Evolutionary conservation across 2,888 invertebrate species (phyloP).

Genomic region (Pteria penguin): DNA sequence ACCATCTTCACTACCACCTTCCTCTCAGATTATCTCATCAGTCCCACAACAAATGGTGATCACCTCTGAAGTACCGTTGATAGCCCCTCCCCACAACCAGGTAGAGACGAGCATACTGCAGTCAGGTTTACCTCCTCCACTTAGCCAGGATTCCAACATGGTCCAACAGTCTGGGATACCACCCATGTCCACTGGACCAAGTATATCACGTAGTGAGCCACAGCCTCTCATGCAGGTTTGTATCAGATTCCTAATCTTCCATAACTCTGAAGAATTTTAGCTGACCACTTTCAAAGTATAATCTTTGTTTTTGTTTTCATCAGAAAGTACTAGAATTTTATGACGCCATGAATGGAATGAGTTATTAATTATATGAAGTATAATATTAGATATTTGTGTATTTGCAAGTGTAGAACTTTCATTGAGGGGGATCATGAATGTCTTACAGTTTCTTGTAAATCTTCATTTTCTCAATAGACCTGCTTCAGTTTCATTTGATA

Average conservation of each 20-base stretch:
- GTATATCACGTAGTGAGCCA: background rate
- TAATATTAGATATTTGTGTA: no score
- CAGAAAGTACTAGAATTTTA: background rate
- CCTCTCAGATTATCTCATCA: slow-evolving; percentile 1
- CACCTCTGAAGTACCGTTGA: background rate
- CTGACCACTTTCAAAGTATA: no score
- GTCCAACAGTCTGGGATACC: background rate
- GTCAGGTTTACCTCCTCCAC: background rate
- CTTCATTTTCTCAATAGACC: no score
- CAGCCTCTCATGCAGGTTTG: slow-evolving; percentile 23
- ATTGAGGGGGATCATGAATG: no score
- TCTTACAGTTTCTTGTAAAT: no score
- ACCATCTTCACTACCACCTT: slow-evolving; percentile 5
- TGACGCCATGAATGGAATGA: background rate
- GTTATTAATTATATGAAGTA: no score
- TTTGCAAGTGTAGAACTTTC: no score
- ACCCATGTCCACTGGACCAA: background rate
- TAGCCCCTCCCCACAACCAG: background rate
- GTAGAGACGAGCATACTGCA: background rate
- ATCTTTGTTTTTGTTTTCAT: background rate
- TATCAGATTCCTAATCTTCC: no score
- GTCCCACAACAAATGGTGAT: background rate
- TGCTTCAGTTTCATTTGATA: no score
- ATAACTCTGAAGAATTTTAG: no score
- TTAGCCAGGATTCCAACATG: background rate